phyloP scores from a whole-genome alignment of 2,888 invertebrate genomes.

The Eumacrocentrus americanus region DNA sequence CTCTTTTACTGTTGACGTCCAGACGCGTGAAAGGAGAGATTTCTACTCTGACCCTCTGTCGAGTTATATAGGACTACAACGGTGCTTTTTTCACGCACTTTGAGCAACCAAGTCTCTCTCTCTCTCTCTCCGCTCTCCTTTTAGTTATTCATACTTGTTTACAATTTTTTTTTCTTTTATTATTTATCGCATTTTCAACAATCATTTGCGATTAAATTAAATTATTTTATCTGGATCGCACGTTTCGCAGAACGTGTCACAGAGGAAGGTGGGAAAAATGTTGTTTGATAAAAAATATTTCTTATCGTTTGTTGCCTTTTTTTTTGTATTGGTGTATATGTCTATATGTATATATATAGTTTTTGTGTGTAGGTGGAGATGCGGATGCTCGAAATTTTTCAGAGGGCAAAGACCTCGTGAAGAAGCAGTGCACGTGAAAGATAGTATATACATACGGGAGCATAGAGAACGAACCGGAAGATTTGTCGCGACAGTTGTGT shows the following conservation, averaged over 20 bases:
- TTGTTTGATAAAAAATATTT: neutral
- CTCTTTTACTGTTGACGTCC: conserved; percentile 5
- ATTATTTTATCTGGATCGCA: no score
- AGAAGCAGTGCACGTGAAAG: neutral
- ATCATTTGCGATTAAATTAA: conserved; percentile 14
- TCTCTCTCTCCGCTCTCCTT: conserved; percentile 8
- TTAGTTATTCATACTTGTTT: no score
- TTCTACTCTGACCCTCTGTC: conserved; percentile 26
- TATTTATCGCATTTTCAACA: neutral
- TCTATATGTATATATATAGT: neutral
- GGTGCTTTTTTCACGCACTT: conserved; percentile 27
- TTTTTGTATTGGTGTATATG: neutral
- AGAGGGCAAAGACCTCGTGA: conserved; percentile 18
- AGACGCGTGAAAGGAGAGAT: conserved; percentile 15
- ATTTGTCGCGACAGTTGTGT: conserved; percentile 31
- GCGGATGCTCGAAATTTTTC: conserved; percentile 10
- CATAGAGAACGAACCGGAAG: conserved; percentile 18
- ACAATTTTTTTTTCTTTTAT: neutral
- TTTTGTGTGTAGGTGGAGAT: neutral
- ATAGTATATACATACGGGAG: neutral
- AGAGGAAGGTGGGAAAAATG: no score
- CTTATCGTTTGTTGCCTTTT: conserved; percentile 2
- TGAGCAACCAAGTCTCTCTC: conserved; percentile 10
- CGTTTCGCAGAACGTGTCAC: no score
- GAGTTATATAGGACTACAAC: conserved; percentile 24